These are phyloP conservation scores for Cheilosia vernalis DNA, from an alignment of 2,888 invertebrate species.

Conservation along the genomic window DNA sequence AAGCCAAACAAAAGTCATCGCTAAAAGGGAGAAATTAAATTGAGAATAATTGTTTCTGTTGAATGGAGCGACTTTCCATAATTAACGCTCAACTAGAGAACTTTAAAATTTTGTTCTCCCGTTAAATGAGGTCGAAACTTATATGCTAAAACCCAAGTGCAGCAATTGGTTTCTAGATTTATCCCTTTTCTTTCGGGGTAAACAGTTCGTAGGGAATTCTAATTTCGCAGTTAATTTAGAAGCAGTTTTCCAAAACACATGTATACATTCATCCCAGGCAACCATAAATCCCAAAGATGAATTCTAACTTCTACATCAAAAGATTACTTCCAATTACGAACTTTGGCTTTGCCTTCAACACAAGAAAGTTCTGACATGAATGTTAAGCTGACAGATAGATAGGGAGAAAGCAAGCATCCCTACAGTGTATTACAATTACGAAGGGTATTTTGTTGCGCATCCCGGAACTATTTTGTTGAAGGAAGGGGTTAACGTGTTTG, in stretches of 20 bases:
- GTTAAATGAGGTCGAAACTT: neutral
- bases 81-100: neutral
- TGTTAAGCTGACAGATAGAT: neutral
- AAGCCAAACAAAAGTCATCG: neutral
- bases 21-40: constrained; percentile 5
- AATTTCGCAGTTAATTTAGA: neutral
- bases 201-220: too few species aligned
- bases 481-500: neutral
- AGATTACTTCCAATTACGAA: constrained; percentile 6
- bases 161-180: neutral
- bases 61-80: neutral
- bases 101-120: neutral
- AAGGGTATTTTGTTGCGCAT: neutral
- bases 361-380: neutral
- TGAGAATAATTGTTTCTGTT: neutral
- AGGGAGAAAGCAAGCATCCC: neutral
- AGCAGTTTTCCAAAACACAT: neutral
- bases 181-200: neutral
- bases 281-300: neutral
- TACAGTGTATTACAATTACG: neutral
- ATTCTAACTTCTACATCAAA: constrained; percentile 1
- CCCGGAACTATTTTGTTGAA: neutral
- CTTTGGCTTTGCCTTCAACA: neutral
- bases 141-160: neutral
- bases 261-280: neutral